These are phyloP conservation scores for Vanacampus margaritifer DNA, from an alignment of 2,113 vertebrate genomes.

Conservation along the genomic window DNA sequence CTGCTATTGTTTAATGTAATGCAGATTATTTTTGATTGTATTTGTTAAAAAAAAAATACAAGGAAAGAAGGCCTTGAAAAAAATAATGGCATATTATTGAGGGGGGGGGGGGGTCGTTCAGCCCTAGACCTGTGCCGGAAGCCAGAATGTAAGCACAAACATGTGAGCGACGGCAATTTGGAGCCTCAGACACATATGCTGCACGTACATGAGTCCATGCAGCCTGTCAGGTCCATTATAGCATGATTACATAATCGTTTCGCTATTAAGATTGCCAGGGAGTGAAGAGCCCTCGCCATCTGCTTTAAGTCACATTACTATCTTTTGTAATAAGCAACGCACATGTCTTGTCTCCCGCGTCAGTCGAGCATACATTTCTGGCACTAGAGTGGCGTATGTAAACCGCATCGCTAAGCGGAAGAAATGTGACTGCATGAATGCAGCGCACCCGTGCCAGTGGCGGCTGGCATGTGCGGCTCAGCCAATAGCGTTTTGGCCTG, in stretches of 20 bases:
- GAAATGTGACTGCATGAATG: constrained; percentile 53
- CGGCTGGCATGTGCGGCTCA: constrained; percentile 30
- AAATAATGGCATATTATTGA: no score
- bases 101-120: no score
- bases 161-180: constrained; percentile 8
- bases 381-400: neutral
- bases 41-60: no score
- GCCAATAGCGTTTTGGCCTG: constrained; percentile 43
- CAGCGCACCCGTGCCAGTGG: neutral
- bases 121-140: constrained; percentile 4
- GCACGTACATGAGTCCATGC: constrained; percentile 11
- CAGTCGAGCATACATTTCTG: constrained; percentile 12
- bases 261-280: constrained; percentile 16
- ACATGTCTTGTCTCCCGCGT: constrained; percentile 8
- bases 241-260: constrained; percentile 35
- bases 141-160: constrained; percentile 29
- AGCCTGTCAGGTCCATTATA: constrained; percentile 22
- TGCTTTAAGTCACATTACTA: constrained; percentile 18
- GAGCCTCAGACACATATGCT: constrained; percentile 14
- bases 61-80: no score
- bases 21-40: no score
- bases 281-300: constrained; percentile 15
- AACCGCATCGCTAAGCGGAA: neutral
- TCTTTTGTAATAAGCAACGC: constrained; percentile 22
- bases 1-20: no score